Percentiles rank a stretch among this genome's conserved stretches.
Conservation (phyloP, 2,797 vertebrate species). For the Odontamblyopus lacepedii region DNA sequence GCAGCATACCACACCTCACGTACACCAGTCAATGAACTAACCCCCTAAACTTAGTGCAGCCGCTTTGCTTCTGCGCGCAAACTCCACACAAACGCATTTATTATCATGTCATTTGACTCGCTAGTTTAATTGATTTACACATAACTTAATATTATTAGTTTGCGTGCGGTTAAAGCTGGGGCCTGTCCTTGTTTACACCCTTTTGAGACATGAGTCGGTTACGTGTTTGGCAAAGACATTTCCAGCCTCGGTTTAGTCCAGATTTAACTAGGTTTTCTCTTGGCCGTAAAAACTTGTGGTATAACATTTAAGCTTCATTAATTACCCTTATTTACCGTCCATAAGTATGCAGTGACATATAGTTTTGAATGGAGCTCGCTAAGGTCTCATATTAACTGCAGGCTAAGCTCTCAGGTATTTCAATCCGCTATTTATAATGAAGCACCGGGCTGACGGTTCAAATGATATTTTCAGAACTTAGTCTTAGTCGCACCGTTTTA, state of each 20-base stretch:
- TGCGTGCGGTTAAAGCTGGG: not conserved
- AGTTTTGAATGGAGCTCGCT: not conserved
- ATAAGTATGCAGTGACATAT: not conserved
- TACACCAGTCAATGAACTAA: constrained; percentile 16
- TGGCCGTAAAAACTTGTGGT: no score
- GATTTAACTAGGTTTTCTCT: no score
- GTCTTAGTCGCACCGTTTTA: not conserved
- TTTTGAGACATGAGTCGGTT: not conserved
- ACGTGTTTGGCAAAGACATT: no score
- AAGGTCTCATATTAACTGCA: not conserved
- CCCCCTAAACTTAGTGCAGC: no score
- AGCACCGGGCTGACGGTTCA: not conserved
- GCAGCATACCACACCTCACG: constrained; percentile 15
- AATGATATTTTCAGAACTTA: not conserved
- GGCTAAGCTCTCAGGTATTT: not conserved
- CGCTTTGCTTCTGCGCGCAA: not conserved
- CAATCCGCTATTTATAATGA: not conserved
- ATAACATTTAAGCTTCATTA: not conserved
- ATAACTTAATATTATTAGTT: no score
- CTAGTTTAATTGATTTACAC: no score
- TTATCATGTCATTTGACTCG: no score
- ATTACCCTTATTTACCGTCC: not conserved
- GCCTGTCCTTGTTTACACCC: not conserved
- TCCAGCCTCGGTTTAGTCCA: not conserved
- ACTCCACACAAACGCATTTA: not conserved